phyloP scores from a whole-genome alignment of 2,113 vertebrate species.

The Petrocephalus microphthalmus region DNA sequence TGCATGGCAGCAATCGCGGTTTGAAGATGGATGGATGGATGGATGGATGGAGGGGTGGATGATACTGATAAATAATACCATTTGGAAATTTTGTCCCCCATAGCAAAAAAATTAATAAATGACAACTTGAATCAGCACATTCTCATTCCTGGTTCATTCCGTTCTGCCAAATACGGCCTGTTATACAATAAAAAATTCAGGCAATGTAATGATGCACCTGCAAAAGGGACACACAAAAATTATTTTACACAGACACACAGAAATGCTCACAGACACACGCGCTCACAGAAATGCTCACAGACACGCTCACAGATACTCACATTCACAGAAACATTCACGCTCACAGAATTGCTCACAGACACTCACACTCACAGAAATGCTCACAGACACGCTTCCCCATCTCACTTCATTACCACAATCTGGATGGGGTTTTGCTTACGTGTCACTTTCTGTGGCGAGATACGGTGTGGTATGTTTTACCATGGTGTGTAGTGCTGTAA shows the following conservation, averaged over 20 bases:
- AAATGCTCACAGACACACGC: no score
- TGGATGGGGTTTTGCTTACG: not conserved
- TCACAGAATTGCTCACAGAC: not conserved
- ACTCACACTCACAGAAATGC: no score
- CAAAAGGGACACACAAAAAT: not conserved
- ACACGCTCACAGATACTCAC: not conserved
- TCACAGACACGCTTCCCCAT: not conserved
- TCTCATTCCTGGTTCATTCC: not conserved
- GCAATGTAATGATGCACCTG: not conserved
- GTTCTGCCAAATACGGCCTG: not conserved
- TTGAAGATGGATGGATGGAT: not conserved
- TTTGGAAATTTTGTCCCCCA: not conserved
- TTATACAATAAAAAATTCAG: not conserved
- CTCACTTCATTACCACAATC: not conserved
- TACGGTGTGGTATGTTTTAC: not conserved
- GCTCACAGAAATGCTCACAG: not conserved
- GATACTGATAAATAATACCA: not conserved
- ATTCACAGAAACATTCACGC: not conserved
- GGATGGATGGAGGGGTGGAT: not conserved
- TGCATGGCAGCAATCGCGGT: not conserved
- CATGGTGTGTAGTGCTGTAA: not conserved
- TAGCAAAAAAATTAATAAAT: not conserved
- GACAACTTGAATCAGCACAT: not conserved
- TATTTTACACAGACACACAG: not conserved
- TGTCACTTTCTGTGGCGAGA: not conserved